Conservation (phyloP, 2,888 invertebrate species). For the Leptarthrus brevirostris region DNA sequence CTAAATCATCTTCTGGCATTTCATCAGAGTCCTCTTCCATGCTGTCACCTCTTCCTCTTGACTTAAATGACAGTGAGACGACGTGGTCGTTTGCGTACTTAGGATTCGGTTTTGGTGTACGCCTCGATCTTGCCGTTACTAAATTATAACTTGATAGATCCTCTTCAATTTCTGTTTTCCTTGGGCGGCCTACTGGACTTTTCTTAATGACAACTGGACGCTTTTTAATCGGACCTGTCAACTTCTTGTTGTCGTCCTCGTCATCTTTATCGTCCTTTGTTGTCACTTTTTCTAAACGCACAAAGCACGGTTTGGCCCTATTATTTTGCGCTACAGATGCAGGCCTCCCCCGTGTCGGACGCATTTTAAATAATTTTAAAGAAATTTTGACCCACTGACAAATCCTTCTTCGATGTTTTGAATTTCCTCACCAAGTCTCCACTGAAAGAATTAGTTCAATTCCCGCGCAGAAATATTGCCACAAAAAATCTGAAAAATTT, state of each 20-base stretch:
- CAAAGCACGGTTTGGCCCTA: slow-evolving; percentile 63
- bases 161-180: slow-evolving; percentile 28
- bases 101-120: slow-evolving; percentile 67
- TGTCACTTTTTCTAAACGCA: slow-evolving; percentile 62
- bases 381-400: slow-evolving; percentile 5
- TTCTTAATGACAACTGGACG: slow-evolving; percentile 50
- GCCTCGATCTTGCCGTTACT: slow-evolving; percentile 59
- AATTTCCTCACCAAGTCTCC: slow-evolving; percentile 46
- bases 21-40: slow-evolving; percentile 56
- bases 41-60: slow-evolving; percentile 41
- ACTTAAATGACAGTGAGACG: slow-evolving; percentile 57
- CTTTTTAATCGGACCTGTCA: slow-evolving; percentile 55
- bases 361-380: slow-evolving; percentile 32
- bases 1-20: slow-evolving; percentile 57
- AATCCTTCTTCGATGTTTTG: slow-evolving; percentile 12
- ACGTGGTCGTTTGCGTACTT: slow-evolving; percentile 65
- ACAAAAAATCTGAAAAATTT: background rate
- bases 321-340: slow-evolving; percentile 54
- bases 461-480: slow-evolving; percentile 51
- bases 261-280: slow-evolving; percentile 41
- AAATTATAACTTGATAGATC: slow-evolving; percentile 51
- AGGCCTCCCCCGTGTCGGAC: slow-evolving; percentile 47
- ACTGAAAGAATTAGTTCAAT: slow-evolving; percentile 29
- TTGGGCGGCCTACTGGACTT: slow-evolving; percentile 8
- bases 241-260: slow-evolving; percentile 52